Conservation (phyloP, 2,888 invertebrate species). For the Argynnis bischoffii region DNA sequence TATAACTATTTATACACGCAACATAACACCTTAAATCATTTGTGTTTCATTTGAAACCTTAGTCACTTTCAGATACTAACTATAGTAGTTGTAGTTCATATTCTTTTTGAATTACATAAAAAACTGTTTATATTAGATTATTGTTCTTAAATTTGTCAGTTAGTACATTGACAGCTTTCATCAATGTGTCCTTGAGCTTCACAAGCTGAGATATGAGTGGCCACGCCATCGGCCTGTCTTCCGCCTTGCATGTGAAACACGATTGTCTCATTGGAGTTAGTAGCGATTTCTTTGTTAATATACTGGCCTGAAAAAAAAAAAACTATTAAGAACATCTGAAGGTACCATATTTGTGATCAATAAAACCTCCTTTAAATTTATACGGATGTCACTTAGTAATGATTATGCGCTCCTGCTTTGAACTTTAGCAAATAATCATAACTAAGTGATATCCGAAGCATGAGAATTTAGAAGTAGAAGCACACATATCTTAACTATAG, state of each 20-base stretch:
- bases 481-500: no score
- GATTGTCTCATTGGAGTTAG: conserved; percentile 52
- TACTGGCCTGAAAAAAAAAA: conserved; percentile 58
- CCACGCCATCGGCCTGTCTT: conserved; percentile 64
- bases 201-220: conserved; percentile 59
- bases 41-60: no score
- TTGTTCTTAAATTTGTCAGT: conserved; percentile 50
- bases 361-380: not conserved
- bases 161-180: conserved; percentile 54
- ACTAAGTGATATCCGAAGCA: no score
- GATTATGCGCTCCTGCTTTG: no score
- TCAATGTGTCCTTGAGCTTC: conserved; percentile 62
- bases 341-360: not conserved
- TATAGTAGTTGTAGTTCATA: no score
- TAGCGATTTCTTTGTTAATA: conserved; percentile 56
- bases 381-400: no score
- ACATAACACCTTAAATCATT: no score
- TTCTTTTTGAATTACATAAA: not conserved
- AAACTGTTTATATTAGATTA: conserved; percentile 24
- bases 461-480: no score
- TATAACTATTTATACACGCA: no score
- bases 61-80: no score
- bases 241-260: conserved; percentile 65
- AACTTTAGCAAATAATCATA: no score
- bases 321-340: not conserved